Conservation (phyloP, 2,797 vertebrate genomes). For the Rhinoraja longicauda region DNA sequence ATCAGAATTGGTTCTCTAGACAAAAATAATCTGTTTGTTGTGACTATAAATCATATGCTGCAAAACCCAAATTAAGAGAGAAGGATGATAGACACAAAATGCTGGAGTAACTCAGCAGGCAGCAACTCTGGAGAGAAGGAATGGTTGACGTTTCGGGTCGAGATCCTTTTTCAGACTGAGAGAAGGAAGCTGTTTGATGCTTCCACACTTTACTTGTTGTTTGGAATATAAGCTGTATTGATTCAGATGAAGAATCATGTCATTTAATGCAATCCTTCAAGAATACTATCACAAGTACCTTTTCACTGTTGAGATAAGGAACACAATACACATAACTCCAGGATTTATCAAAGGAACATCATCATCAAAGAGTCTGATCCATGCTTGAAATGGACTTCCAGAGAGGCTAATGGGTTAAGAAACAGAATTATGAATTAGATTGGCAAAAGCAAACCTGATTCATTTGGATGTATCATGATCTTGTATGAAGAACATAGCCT, state of each 20-base stretch:
- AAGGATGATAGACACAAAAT: too few relatives aligned
- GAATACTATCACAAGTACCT: neutral
- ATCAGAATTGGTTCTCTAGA: neutral
- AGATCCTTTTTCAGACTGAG: too few relatives aligned
- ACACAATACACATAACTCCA: neutral
- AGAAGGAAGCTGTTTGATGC: neutral
- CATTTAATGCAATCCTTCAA: neutral
- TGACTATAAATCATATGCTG: neutral
- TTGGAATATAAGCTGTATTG: neutral
- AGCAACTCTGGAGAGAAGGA: too few relatives aligned
- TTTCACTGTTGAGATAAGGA: neutral
- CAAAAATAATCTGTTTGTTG: neutral
- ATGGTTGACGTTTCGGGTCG: too few relatives aligned
- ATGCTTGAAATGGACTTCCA: neutral
- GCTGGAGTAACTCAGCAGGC: too few relatives aligned
- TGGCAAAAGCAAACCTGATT: neutral
- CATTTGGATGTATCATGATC: neutral
- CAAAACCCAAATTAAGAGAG: neutral
- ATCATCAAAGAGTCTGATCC: neutral
- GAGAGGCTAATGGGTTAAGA: neutral
- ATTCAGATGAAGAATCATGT: neutral
- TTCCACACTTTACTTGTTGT: neutral
- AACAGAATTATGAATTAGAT: neutral
- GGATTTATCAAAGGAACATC: neutral
- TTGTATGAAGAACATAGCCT: neutral